phyloP scores from a whole-genome alignment of 2,888 invertebrate species.

The Liposcelis brunnea region DNA sequence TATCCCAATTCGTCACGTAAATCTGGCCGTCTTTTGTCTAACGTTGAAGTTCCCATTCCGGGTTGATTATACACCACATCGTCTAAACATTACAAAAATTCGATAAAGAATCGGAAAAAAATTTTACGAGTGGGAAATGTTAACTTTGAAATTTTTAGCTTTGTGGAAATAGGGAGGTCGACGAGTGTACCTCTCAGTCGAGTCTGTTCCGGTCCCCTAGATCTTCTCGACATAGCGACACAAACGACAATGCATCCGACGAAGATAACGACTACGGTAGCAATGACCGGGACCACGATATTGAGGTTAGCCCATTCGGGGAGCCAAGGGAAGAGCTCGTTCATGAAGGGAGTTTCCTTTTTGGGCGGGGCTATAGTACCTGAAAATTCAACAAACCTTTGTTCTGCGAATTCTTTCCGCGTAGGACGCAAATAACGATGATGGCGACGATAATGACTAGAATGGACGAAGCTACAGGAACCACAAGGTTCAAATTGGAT shows the following conservation, averaged over 20 bases:
- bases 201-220: slow-evolving; percentile 43
- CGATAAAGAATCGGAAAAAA: too few relatives aligned
- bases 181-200: slow-evolving; percentile 60
- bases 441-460: slow-evolving; percentile 86
- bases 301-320: slow-evolving; percentile 78
- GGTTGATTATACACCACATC: slow-evolving; percentile 85
- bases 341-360: slow-evolving; percentile 26
- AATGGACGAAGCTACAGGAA: slow-evolving; percentile 80
- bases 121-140: too few relatives aligned
- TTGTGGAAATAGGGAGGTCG: neutral
- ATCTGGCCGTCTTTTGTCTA: slow-evolving; percentile 69
- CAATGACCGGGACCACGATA: slow-evolving; percentile 76
- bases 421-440: slow-evolving; percentile 80
- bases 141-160: neutral
- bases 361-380: slow-evolving; percentile 64
- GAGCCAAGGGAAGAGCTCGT: slow-evolving; percentile 52
- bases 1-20: slow-evolving; percentile 79
- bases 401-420: slow-evolving; percentile 65
- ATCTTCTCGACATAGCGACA: slow-evolving; percentile 65
- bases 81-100: slow-evolving; percentile 34
- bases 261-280: slow-evolving; percentile 75
- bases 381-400: slow-evolving; percentile 51
- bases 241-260: slow-evolving; percentile 83
- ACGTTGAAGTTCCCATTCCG: slow-evolving; percentile 43
- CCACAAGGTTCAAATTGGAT: slow-evolving; percentile 82